Evolutionary conservation across 2,888 invertebrate species (phyloP), one percentile per base, ranked within the genome.

Genomic region (Tubulanus polymorphus): DNA sequence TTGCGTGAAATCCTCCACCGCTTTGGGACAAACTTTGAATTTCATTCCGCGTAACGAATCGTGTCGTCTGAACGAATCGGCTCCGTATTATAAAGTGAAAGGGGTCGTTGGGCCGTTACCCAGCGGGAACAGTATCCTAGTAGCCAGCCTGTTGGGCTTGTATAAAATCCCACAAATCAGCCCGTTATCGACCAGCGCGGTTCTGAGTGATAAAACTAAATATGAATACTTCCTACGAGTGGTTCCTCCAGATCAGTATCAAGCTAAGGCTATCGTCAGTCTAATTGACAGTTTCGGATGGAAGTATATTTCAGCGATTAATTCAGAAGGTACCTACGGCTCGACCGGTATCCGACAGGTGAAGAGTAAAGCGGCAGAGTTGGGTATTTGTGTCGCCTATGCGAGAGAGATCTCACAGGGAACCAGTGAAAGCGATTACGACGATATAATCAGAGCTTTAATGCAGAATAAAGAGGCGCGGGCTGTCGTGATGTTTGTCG

Each of bases 241-340:
- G 25, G 76, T 79, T 2, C 78, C 79, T 1, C 75, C 79, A 2
- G 79, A 79, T 59, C 71, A 71, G 10, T 73, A 73, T 69, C 86
- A 87, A 75, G 86, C 86, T 27, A 69, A 70, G 52, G 75, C 76
- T 5, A 73, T 89, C 88, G 88, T 86, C 83, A 64, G 87, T 72
- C 84, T 88, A 47, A 85, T 87, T 18, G 83, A 84, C 64, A 81
- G 82, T 51, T 85, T 87, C 65, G 85, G 85, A 66, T 88, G 88
- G 88, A 85, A 86, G 15, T 89, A 88, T 72, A 87, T 89, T 2
- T 87, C 87, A 20, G 88, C 88, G 0, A 84, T 89, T 6, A 87
- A 87, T 25, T 88, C 88, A 37, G 87, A 88, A 66, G 89, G 89
- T 15, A 87, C 87, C 67, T 89, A 89, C 69, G 89, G 89, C 2